phyloP scores from a whole-genome alignment of 2,888 invertebrate species.

The Nymphalis c-album region DNA sequence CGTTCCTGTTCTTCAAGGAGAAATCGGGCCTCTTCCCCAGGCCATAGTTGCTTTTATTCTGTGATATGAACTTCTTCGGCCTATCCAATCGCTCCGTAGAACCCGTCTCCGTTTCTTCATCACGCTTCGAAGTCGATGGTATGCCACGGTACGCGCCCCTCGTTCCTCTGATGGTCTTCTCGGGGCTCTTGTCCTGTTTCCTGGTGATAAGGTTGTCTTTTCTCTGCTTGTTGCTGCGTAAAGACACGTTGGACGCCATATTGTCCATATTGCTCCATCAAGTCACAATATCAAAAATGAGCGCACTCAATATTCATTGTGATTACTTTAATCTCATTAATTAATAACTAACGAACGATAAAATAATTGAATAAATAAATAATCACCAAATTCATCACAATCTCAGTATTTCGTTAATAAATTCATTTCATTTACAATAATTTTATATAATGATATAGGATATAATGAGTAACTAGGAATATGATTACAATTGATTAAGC shows the following conservation, averaged over 20 bases:
- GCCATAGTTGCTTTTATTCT: conserved; percentile 72
- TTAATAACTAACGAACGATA: conserved; percentile 37
- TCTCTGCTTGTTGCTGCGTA: conserved; percentile 70
- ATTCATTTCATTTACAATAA: conserved; percentile 39
- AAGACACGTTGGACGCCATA: conserved; percentile 71
- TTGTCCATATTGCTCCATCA: conserved; percentile 74
- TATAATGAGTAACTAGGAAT: conserved; percentile 49
- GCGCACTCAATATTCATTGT: conserved; percentile 42
- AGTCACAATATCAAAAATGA: conserved; percentile 42
- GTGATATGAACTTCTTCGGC: conserved; percentile 77
- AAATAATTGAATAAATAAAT: conserved; percentile 41
- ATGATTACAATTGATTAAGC: conserved; percentile 53
- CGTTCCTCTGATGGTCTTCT: conserved; percentile 76
- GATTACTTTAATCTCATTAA: conserved; percentile 41
- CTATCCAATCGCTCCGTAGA: conserved; percentile 76
- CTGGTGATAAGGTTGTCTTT: conserved; percentile 78
- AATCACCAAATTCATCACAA: conserved; percentile 40
- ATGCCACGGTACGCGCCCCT: conserved; percentile 71
- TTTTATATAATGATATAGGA: conserved; percentile 19
- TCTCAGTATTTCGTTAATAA: conserved; percentile 31
- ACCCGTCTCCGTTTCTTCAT: conserved; percentile 64
- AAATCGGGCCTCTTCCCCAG: conserved; percentile 76
- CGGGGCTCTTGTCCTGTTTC: conserved; percentile 78
- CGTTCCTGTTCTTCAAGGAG: conserved; percentile 74
- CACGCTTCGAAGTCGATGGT: conserved; percentile 72